Evolutionary conservation across 2,113 vertebrate species (phyloP).

Genomic region (Phrynosoma platyrhinos): DNA sequence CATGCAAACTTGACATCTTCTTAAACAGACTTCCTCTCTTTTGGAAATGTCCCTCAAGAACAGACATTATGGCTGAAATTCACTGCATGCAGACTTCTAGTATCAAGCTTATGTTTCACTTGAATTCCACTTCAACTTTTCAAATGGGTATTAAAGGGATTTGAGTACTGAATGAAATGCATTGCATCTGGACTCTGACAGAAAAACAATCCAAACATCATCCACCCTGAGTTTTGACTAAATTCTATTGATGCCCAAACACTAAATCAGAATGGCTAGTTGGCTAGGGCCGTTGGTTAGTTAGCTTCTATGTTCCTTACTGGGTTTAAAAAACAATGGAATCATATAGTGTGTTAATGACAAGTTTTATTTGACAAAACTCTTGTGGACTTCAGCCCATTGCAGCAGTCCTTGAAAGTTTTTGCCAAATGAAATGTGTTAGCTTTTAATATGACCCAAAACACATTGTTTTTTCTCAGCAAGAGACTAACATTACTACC

Average conservation of each 20-base stretch:
- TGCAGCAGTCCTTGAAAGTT: too few relatives aligned
- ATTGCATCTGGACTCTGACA: not conserved
- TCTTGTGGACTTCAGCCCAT: too few relatives aligned
- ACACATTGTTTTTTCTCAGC: too few relatives aligned
- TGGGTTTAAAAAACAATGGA: too few relatives aligned
- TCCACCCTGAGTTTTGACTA: not conserved
- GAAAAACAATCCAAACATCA: not conserved
- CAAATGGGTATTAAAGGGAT: slow-evolving; percentile 23
- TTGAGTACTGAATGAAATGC: slow-evolving; percentile 3
- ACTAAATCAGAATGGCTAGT: too few relatives aligned
- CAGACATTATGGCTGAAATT: not conserved
- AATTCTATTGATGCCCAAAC: not conserved
- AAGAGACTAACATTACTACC: too few relatives aligned
- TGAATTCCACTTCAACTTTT: slow-evolving; percentile 27
- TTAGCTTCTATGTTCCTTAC: too few relatives aligned
- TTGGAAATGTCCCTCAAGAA: not conserved
- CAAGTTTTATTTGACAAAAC: too few relatives aligned
- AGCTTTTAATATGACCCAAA: too few relatives aligned
- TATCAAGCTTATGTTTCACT: slow-evolving; percentile 8
- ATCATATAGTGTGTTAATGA: too few relatives aligned
- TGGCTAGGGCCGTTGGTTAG: too few relatives aligned
- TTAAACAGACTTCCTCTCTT: not conserved
- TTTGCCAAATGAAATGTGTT: too few relatives aligned
- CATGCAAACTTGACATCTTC: not conserved
- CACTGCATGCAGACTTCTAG: not conserved